Evolutionary conservation across 2,797 vertebrate species (phyloP), one percentile per base, ranked within the genome.

Genomic region (Poecilia picta): DNA sequence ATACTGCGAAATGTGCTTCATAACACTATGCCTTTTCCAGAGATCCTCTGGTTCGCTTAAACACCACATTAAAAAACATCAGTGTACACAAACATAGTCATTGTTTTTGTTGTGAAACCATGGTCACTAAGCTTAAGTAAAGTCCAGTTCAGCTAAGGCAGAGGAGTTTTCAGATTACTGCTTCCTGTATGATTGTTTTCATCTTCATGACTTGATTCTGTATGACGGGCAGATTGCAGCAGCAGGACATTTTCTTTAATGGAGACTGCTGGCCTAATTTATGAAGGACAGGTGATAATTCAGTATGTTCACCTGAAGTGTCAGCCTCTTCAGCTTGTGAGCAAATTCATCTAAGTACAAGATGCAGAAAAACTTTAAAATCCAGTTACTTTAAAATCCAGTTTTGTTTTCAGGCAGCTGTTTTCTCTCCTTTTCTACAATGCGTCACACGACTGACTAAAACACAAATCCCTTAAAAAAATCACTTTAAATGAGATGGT

Each of bases 21-120:
- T 87, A 87, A 92, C 91, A 89, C 88, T 90, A 91, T 81, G 85
- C 85, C 85, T 91, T 92, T 86, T 85, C 70, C 75, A 74, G 73
- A 83, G 79, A 75, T 73, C 47, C 33, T 83, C 78, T 85, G 86
- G 77, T 83, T 83, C 72, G 79, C 76, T 80, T 75, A 49, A 76
- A 53, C 72, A 83, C 78, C 79, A 82, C 77, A 82, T 84, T 81
- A 82, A 77, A 88, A 88, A 81, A 81, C 81, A 85, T 72, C 28
- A 72, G 57, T 72, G 70, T 68, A 86, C 49, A 74, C 82, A 57
- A 75, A 83, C 1, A 10, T 78, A 47, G 49, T 82, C 49, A 57
- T 84, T n/a, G 8, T 80, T 86, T 81, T 82, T 85, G 59, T 82
- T 81, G 55, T 80, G n/a, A 70, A 83, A 51, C 62, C 57, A 57